Conservation (phyloP, 2,797 vertebrate genomes). For the Balearica regulorum region DNA sequence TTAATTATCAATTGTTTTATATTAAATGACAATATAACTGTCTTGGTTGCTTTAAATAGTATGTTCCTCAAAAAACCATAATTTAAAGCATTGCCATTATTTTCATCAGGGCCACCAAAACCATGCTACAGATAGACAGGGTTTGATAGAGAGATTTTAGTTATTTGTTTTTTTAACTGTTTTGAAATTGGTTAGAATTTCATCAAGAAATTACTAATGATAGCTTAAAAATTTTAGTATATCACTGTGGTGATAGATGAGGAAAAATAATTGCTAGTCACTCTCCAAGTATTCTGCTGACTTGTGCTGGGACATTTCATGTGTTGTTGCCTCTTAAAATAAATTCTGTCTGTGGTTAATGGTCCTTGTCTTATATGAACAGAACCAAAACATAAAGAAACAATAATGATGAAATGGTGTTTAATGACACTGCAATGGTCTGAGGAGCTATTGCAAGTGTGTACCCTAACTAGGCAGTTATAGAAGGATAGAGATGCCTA, state of each 20-base stretch:
- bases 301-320: background rate
- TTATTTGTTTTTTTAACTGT: background rate
- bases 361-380: background rate
- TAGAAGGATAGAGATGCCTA: background rate
- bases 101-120: background rate
- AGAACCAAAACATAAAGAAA: background rate
- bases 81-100: background rate
- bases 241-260: background rate
- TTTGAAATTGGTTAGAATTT: background rate
- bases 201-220: background rate
- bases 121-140: no score
- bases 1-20: background rate
- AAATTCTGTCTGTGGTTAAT: background rate
- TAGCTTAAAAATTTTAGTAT: background rate
- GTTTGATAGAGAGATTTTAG: background rate
- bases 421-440: background rate
- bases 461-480: background rate
- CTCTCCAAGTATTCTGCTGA: background rate
- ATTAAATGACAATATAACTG: background rate
- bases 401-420: background rate
- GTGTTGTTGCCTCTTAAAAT: background rate
- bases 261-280: background rate
- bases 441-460: background rate
- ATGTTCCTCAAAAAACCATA: background rate
- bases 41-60: constrained; percentile 7